Conservation (phyloP, 2,888 invertebrate species). For the Cabera pusaria region DNA sequence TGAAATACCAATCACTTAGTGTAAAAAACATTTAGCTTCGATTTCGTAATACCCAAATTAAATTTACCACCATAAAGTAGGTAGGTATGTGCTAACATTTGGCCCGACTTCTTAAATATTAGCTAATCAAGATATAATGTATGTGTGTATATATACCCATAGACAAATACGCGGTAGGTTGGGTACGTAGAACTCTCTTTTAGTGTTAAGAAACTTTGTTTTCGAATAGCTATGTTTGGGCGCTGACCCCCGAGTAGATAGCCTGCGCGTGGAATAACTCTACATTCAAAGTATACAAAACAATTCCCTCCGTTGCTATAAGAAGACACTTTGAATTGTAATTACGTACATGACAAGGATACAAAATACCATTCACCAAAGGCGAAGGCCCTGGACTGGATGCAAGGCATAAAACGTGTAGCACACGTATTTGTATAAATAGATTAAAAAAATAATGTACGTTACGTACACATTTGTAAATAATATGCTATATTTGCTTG, state of each 20-base stretch:
- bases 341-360: constrained; percentile 53
- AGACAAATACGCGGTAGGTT: no score
- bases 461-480: no score
- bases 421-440: constrained; percentile 1
- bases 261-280: constrained; percentile 40
- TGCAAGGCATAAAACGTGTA: constrained; percentile 7
- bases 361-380: constrained; percentile 49
- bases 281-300: constrained; percentile 38
- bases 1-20: constrained; percentile 65
- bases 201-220: constrained; percentile 14
- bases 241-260: constrained; percentile 24
- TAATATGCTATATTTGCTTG: no score
- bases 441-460: constrained; percentile 1
- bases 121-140: background rate
- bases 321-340: constrained; percentile 57
- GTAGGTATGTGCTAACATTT: constrained; percentile 39
- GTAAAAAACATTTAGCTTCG: constrained; percentile 67
- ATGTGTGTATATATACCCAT: no score
- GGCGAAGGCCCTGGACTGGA: constrained; percentile 40
- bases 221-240: constrained; percentile 10
- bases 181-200: background rate
- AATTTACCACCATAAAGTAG: constrained; percentile 45
- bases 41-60: constrained; percentile 54
- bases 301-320: constrained; percentile 42
- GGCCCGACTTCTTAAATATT: constrained; percentile 19